Evolutionary conservation across 2,888 invertebrate genomes (phyloP).

Genomic region (Agrotis puta): DNA sequence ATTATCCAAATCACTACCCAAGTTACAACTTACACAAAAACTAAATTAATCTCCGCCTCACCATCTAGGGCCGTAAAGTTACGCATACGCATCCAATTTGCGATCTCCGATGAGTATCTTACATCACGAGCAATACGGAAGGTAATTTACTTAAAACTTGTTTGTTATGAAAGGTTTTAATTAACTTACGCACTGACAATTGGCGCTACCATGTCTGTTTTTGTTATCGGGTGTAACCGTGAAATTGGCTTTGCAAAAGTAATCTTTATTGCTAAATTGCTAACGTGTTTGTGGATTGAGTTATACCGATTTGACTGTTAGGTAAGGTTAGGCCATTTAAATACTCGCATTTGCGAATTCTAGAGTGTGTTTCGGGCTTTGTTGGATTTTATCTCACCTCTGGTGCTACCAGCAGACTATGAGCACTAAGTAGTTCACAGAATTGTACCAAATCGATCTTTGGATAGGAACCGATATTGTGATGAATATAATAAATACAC

Average conservation of each 20-base stretch:
- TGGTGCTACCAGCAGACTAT: not conserved
- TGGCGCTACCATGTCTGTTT: conserved; percentile 37
- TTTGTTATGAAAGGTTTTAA: conserved; percentile 61
- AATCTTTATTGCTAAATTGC: not conserved
- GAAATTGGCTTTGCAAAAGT: conserved; percentile 25
- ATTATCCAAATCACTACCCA: not conserved
- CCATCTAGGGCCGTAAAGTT: conserved; percentile 42
- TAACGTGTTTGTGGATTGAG: conserved; percentile 1
- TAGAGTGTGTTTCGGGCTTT: not conserved
- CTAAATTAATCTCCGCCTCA: conserved; percentile 20
- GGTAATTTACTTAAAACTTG: conserved; percentile 48
- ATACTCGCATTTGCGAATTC: not conserved
- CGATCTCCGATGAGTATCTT: conserved; percentile 57
- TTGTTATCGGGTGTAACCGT: conserved; percentile 31
- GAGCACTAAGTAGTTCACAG: no score
- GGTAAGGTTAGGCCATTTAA: not conserved
- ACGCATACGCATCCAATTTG: conserved; percentile 58
- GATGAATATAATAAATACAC: no score
- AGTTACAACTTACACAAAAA: conserved; percentile 24
- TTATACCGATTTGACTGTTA: not conserved
- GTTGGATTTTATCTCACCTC: not conserved
- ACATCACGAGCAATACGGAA: conserved; percentile 61
- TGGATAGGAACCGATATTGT: no score
- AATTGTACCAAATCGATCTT: no score
- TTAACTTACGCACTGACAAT: conserved; percentile 46